Percentiles rank a stretch among this genome's conserved stretches.
phyloP scores from a whole-genome alignment of 2,113 vertebrate species.

The Heterotilapia buettikoferi region DNA sequence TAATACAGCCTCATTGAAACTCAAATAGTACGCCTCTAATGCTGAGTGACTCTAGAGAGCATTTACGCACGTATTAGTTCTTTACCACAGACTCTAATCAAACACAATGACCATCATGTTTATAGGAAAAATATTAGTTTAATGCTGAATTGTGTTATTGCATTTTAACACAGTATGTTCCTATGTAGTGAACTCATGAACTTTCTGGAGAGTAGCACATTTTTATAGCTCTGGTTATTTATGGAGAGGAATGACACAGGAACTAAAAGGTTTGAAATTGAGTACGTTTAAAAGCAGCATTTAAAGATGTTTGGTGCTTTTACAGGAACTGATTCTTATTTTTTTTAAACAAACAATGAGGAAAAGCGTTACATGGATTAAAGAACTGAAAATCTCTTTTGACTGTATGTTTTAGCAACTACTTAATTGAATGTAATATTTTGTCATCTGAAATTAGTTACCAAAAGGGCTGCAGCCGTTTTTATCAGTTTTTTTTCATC shows the following conservation, averaged over 20 bases:
- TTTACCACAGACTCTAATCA: constrained; percentile 20
- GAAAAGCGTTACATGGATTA: background rate
- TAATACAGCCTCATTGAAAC: background rate
- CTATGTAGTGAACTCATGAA: constrained; percentile 10
- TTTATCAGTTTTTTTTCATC: background rate
- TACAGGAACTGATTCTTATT: background rate
- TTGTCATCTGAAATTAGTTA: background rate
- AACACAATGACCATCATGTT: background rate
- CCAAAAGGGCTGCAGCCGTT: background rate
- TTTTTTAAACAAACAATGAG: background rate
- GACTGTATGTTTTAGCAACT: background rate
- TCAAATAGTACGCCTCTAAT: background rate
- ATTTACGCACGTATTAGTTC: background rate
- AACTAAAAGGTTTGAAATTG: background rate
- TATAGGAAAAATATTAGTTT: constrained; percentile 5
- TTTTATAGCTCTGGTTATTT: background rate
- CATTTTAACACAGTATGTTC: constrained; percentile 5
- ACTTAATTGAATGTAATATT: constrained; percentile 1
- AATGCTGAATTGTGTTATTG: constrained; percentile 7
- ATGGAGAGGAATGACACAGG: constrained; percentile 1
- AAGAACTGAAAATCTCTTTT: background rate
- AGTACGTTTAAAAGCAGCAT: background rate
- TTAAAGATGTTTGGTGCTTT: background rate
- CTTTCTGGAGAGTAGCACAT: constrained; percentile 28
- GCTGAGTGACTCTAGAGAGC: background rate